These are phyloP conservation scores for Caenorhabditis virilis DNA, from an alignment of 2,888 invertebrate species.

Conservation along the genomic window DNA sequence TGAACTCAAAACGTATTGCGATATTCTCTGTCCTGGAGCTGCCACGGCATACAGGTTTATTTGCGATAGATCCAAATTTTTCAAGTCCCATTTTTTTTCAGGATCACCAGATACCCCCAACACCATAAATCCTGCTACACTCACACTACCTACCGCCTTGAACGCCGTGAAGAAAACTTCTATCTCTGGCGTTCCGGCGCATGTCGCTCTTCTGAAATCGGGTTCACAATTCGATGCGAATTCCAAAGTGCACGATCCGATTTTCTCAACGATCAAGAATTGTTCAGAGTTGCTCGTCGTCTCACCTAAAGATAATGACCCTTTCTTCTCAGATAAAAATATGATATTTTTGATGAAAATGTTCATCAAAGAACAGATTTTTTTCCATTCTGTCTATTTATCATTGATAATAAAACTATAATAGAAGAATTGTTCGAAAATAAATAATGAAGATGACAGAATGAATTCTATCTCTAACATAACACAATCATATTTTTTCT, in stretches of 20 bases:
- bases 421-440: too few relatives aligned
- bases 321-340: too few relatives aligned
- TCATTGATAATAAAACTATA: too few relatives aligned
- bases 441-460: too few relatives aligned
- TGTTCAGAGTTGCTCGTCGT: conserved; percentile 49
- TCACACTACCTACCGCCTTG: conserved; percentile 59
- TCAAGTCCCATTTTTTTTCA: conserved; percentile 2
- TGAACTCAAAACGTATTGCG: conserved; percentile 60
- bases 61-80: conserved; percentile 1
- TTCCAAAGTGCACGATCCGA: conserved; percentile 55
- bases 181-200: conserved; percentile 60
- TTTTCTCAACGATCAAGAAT: conserved; percentile 56
- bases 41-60: conserved; percentile 62
- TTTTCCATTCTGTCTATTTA: too few relatives aligned
- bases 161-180: conserved; percentile 56
- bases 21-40: conserved; percentile 60
- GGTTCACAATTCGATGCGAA: conserved; percentile 62
- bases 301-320: conserved; percentile 28
- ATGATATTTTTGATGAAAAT: too few relatives aligned
- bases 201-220: conserved; percentile 27
- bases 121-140: conserved; percentile 55
- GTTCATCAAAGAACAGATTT: too few relatives aligned
- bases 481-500: too few relatives aligned
- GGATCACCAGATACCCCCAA: conserved; percentile 39
- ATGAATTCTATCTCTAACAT: too few relatives aligned